Evolutionary conservation across 2,888 invertebrate species (phyloP), one percentile per base, ranked within the genome.

Genomic region (Drosophila kuntzei): DNA sequence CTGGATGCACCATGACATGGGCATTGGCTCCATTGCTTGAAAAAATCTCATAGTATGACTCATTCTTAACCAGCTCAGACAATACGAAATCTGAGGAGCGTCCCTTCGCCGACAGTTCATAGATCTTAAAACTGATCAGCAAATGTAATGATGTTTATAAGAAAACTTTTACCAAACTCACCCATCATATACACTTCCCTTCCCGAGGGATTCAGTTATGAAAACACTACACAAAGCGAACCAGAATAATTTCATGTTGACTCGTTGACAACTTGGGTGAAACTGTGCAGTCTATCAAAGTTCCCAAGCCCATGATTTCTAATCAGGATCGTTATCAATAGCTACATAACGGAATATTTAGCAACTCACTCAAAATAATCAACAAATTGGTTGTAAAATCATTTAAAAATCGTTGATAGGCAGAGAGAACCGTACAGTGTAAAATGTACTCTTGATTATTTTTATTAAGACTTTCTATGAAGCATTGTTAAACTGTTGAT

Each of bases 1-100:
- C 54, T 7, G 91, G 90, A 20, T 80, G 67, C 3, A 90, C 87
- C 86, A 90, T 79, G 1, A 90, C 67, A n/a, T 71, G 65, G 0
- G 76, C 59, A 0, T 76, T 7, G 0, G 49, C n/a, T 2, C 34
- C 64, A 0, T 75, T 61, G 9, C 55, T 50, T 0, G 43, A 54
- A 11, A 76, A 73, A 11, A 89, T 51, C 18, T 91, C 89, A 27
- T 88, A 87, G 49, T 63, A 70, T 0, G 47, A 72, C 14, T 55
- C 66, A 55, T 79, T 86, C 29, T 49, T 77, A 12, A 16, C 16
- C 41, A 89, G 57, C n/a, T 71, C 51, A 0, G 58, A 39, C 0
- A 90, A 22, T 0, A 73, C 12, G 1, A 41, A 22, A 4, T 43
- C 46, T 34, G 18, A 14, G 4, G 67, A 62, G 1, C 65, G 63